A percentile compares a stretch with the other conserved stretches of the same genome.
Conservation (phyloP, 2,888 invertebrate genomes). For the Drosophila borealis region DNA sequence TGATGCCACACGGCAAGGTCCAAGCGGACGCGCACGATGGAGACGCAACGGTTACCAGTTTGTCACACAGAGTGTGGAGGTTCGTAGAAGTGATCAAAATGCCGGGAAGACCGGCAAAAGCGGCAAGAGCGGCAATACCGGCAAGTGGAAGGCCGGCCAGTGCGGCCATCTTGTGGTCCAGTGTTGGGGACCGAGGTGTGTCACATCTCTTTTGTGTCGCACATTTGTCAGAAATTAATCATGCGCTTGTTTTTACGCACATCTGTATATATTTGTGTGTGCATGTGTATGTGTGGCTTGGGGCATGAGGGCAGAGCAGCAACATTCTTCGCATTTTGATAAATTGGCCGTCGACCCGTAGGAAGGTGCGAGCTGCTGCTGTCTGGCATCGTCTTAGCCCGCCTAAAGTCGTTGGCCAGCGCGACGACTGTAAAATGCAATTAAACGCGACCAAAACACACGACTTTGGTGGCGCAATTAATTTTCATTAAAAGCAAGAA, state of each 20-base stretch:
- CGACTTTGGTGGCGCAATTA: slow-evolving; percentile 80
- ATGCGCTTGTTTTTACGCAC: slow-evolving; percentile 78
- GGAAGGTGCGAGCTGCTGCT: slow-evolving; percentile 65
- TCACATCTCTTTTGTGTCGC: slow-evolving; percentile 84
- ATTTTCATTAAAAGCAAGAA: slow-evolving; percentile 71
- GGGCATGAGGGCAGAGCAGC: slow-evolving; percentile 21
- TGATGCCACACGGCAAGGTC: slow-evolving; percentile 72
- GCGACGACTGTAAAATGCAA: slow-evolving; percentile 73
- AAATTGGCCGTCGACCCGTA: slow-evolving; percentile 67
- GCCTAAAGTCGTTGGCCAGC: slow-evolving; percentile 32
- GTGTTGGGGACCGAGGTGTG: slow-evolving; percentile 80
- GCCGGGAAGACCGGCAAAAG: slow-evolving; percentile 31
- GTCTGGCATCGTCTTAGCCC: slow-evolving; percentile 43
- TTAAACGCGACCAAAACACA: slow-evolving; percentile 77
- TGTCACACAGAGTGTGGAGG: slow-evolving; percentile 41
- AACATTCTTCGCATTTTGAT: slow-evolving; percentile 75
- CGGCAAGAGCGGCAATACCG: not conserved
- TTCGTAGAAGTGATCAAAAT: slow-evolving; percentile 56
- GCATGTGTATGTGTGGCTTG: slow-evolving; percentile 8
- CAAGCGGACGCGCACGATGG: slow-evolving; percentile 30
- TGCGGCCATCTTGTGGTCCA: slow-evolving; percentile 69
- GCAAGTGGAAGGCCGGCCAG: slow-evolving; percentile 13
- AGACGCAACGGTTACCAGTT: slow-evolving; percentile 56
- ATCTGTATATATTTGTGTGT: slow-evolving; percentile 19
- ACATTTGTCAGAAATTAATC: slow-evolving; percentile 85